Conservation (phyloP, 2,113 vertebrate species). For the Pteronura brasiliensis region DNA sequence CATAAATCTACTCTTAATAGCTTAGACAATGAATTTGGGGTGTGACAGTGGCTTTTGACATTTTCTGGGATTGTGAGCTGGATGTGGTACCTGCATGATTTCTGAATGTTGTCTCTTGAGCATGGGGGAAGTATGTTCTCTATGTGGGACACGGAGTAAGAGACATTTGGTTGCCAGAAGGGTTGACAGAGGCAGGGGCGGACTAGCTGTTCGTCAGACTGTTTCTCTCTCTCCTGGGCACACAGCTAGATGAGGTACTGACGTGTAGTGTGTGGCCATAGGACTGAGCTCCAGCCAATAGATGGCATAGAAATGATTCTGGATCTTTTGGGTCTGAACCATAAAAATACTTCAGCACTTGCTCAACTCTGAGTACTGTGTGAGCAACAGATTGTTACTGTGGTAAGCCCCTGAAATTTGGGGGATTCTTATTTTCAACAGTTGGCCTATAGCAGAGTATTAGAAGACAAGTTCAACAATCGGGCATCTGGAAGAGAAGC, state of each 20-base stretch:
- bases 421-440: neutral
- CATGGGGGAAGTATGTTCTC: neutral
- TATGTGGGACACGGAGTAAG: neutral
- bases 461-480: neutral
- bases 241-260: neutral
- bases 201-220: neutral
- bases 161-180: neutral
- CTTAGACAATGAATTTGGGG: neutral
- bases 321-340: neutral
- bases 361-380: neutral
- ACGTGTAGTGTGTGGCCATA: neutral
- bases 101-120: neutral
- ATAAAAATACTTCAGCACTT: neutral
- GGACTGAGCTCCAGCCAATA: neutral
- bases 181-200: neutral
- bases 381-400: neutral
- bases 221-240: neutral
- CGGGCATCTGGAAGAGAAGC: neutral
- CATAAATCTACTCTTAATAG: neutral
- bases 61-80: neutral
- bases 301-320: neutral
- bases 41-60: neutral
- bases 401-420: neutral
- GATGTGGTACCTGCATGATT: neutral
- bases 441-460: neutral